phyloP scores from a whole-genome alignment of 2,888 invertebrate species.

The Zele albiditarsus region DNA sequence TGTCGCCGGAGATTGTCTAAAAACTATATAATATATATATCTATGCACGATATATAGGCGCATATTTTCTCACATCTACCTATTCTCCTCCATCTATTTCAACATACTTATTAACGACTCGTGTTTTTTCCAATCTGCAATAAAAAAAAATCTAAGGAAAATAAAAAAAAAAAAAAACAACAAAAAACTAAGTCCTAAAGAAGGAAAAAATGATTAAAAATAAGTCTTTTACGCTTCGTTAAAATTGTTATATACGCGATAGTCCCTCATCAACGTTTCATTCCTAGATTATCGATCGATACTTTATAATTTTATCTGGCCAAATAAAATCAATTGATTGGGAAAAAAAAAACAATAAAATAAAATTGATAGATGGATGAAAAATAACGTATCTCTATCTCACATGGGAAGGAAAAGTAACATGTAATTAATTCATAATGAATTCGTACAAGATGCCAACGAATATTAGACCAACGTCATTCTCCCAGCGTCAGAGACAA shows the following conservation, averaged over 20 bases:
- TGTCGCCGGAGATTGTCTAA: conserved; percentile 47
- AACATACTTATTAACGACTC: conserved; percentile 26
- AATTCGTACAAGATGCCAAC: conserved; percentile 40
- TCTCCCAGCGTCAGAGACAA: conserved; percentile 34
- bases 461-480: conserved; percentile 44
- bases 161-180: conserved; percentile 17
- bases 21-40: conserved; percentile 39
- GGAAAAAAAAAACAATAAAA: not conserved
- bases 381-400: conserved; percentile 13
- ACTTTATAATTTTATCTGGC: conserved; percentile 53
- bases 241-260: conserved; percentile 44
- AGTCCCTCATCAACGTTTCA: conserved; percentile 49
- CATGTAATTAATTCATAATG: conserved; percentile 1
- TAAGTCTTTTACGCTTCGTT: conserved; percentile 55
- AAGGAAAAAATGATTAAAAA: conserved; percentile 45
- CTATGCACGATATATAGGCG: conserved; percentile 31
- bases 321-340: conserved; percentile 28
- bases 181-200: conserved; percentile 22
- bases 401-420: conserved; percentile 13
- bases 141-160: too few relatives aligned
- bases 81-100: conserved; percentile 26
- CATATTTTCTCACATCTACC: conserved; percentile 41
- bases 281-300: conserved; percentile 54
- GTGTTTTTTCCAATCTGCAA: conserved; percentile 18
- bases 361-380: not conserved